Base-by-base conservation (phyloP, 2,113 vertebrate species). In the Eulemur rufifrons region DNA sequence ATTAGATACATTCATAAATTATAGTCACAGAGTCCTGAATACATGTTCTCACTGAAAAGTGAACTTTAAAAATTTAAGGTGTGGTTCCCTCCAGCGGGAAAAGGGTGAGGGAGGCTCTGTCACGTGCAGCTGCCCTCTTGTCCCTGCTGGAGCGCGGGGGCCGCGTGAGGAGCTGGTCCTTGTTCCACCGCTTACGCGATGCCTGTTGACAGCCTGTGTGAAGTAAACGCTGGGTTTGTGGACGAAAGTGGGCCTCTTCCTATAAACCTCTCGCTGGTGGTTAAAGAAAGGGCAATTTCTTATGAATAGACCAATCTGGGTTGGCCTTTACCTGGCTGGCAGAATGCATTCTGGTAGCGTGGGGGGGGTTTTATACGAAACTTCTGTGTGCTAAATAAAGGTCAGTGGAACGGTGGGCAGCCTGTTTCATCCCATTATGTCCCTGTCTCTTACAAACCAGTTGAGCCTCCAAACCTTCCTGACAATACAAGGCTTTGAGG, bases 361-460 rank as follows among this genome's bases (percentile, higher is more conserved):
- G 39, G 0, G 12, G 91, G 17, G 88, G 13, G 73, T 91, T 96
- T 97, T 86, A 76, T 89, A 93, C 64, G 94, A 96, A 97, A 95
- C 50, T 82, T 95, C 77, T 69, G 52, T 86, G 86, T 77, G 69
- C 91, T 96, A 84, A 96, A 96, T 95, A 97, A 98, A 98, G 86
- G 95, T 97, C 97, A 96, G 2, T 37, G 64, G 64, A 96, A 94
- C 95, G 87, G 83, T 77, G 32, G 94, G 96, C 64, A 84, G 83
- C 47, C 47, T 23, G 52, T 73, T 92, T 95, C 71, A 91, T 96
- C 93, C 91, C 83, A 78, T 95, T 96, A 27, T 96, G 80, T 82
- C 54, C 61, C 59, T 69, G 52, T 89, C 82, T 93, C 9, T 91
- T 34, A 92, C 91, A 93, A 82, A 87, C 37, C 68, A 69, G 89